These are phyloP conservation scores for Sphaerophoria rueppellii DNA, from an alignment of 2,888 invertebrate species.

Conservation along the genomic window DNA sequence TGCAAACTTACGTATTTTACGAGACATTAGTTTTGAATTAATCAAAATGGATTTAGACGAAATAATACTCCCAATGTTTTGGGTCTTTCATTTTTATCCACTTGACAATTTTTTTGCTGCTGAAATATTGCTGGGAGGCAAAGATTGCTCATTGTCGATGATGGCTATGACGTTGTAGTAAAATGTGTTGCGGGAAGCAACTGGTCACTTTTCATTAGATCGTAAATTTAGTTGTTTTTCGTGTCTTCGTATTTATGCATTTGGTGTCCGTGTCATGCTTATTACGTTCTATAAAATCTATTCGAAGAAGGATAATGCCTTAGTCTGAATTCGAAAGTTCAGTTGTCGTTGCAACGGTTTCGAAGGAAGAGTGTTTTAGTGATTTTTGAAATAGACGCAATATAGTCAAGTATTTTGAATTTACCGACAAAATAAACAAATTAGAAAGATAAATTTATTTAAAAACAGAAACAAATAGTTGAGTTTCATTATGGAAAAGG, in stretches of 20 bases:
- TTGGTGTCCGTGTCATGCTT: slow-evolving; percentile 49
- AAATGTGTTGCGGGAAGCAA: slow-evolving; percentile 26
- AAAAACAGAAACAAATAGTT: too few relatives aligned
- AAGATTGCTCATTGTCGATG: slow-evolving; percentile 23
- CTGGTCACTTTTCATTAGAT: slow-evolving; percentile 70
- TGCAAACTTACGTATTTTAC: slow-evolving; percentile 13
- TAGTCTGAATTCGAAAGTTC: slow-evolving; percentile 55
- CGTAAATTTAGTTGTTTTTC: slow-evolving; percentile 51
- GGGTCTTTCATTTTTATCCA: slow-evolving; percentile 29
- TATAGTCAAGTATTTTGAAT: too few relatives aligned
- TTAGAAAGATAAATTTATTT: too few relatives aligned
- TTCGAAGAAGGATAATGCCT: slow-evolving; percentile 60
- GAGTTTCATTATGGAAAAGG: too few relatives aligned
- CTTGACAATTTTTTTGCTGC: slow-evolving; percentile 37
- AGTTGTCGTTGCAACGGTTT: slow-evolving; percentile 30
- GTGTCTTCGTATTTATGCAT: slow-evolving; percentile 20
- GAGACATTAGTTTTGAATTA: slow-evolving; percentile 55
- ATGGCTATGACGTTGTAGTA: slow-evolving; percentile 25
- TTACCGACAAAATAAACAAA: too few relatives aligned
- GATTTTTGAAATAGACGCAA: not conserved
- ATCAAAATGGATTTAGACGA: slow-evolving; percentile 58
- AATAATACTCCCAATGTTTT: not conserved
- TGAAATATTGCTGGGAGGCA: slow-evolving; percentile 1
- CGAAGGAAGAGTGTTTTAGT: not conserved
- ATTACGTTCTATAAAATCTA: slow-evolving; percentile 67